Conservation (phyloP, 1,140 invertebrate species). For the Cyphomyrmex costatus region DNA sequence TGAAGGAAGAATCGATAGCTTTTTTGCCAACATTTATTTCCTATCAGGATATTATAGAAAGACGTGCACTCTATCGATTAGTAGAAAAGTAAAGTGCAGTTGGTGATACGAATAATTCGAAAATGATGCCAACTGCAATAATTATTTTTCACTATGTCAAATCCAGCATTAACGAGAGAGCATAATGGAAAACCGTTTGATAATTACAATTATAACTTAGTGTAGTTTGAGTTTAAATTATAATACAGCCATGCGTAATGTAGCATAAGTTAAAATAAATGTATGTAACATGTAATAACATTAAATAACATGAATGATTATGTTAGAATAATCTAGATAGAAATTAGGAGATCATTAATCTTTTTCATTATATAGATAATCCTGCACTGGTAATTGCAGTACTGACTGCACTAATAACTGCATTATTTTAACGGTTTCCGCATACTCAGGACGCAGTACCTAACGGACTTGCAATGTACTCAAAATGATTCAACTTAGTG, state of each 20-base stretch:
- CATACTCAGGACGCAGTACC: not conserved
- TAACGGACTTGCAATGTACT: not conserved
- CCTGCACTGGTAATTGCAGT: not conserved
- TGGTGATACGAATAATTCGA: not conserved
- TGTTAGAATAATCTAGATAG: not conserved
- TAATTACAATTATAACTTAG: not conserved
- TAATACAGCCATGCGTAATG: not conserved
- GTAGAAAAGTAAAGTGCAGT: not conserved
- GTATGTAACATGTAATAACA: not conserved
- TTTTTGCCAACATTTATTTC: not conserved
- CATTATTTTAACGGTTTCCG: slow-evolving; percentile 13
- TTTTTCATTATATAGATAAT: not conserved
- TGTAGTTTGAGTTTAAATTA: not conserved
- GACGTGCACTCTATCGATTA: not conserved
- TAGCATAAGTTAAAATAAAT: not conserved
- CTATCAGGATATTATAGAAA: not conserved
- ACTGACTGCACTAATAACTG: not conserved
- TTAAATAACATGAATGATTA: not conserved
- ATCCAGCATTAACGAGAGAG: not conserved
- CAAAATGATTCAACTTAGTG: slow-evolving; percentile 28
- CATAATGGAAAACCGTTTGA: not conserved
- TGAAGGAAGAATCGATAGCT: not conserved
- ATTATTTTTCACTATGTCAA: not conserved
- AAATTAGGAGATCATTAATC: not conserved
- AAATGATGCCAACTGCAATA: not conserved